Evolutionary conservation across 2,888 invertebrate species (phyloP).

Genomic region (Acanthosepion lycidas): DNA sequence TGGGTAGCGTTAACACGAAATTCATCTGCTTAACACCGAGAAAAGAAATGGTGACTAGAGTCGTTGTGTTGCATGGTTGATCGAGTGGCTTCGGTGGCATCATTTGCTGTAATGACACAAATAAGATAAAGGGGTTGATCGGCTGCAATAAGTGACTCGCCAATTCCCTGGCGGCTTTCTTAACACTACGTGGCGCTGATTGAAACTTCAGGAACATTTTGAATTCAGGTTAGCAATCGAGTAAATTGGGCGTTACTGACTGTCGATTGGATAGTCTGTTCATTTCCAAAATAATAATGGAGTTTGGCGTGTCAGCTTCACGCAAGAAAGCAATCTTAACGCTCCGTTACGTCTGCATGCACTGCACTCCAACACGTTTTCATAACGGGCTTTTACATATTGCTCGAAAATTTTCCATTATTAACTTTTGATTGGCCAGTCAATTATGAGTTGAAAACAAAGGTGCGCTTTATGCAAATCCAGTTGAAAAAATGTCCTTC

Average conservation of each 20-base stretch:
- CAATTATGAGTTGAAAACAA: too few species aligned
- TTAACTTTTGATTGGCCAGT: too few species aligned
- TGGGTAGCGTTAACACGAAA: not conserved
- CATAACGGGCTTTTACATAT: not conserved
- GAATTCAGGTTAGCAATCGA: not conserved
- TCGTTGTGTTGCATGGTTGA: not conserved
- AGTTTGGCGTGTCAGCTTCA: not conserved
- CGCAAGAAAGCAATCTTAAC: slow-evolving; percentile 3
- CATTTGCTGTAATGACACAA: not conserved
- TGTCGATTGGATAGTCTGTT: not conserved
- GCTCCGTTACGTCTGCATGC: not conserved
- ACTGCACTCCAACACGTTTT: not conserved
- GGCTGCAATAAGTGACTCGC: not conserved
- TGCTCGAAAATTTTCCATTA: not conserved
- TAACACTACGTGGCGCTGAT: not conserved
- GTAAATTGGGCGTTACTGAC: not conserved
- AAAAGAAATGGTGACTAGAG: not conserved
- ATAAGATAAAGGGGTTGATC: not conserved
- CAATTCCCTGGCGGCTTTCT: not conserved
- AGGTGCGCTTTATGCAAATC: too few species aligned
- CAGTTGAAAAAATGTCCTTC: too few species aligned
- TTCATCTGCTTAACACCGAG: not conserved
- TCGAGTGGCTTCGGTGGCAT: not conserved
- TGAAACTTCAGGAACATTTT: not conserved
- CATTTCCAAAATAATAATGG: not conserved